phyloP scores from a whole-genome alignment of 2,888 invertebrate species.

The Trachelus troglodyta region DNA sequence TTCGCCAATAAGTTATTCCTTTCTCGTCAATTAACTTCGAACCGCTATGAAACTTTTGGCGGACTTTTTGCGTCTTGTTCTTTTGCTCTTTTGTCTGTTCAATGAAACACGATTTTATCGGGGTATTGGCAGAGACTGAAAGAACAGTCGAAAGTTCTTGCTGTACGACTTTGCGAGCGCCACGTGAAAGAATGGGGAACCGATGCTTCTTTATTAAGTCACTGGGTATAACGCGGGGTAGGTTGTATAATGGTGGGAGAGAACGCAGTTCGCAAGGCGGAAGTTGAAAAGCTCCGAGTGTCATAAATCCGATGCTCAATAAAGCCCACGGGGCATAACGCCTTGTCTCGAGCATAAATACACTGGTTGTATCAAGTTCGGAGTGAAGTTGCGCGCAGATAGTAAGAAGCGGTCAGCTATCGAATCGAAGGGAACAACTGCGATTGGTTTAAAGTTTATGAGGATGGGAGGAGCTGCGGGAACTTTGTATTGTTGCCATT shows the following conservation, averaged over 20 bases:
- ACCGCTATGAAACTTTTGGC: not conserved
- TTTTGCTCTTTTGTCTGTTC: not conserved
- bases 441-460: not conserved
- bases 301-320: constrained; percentile 44
- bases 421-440: not conserved
- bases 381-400: not conserved
- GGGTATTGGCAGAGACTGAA: not conserved
- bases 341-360: constrained; percentile 46
- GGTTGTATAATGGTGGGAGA: not conserved
- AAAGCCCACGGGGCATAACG: constrained; percentile 37
- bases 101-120: not conserved
- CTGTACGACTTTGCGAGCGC: not conserved
- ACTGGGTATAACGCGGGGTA: not conserved
- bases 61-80: not conserved
- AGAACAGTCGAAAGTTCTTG: not conserved
- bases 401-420: not conserved
- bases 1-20: not conserved
- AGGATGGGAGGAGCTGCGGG: not conserved
- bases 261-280: not conserved
- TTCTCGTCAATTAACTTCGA: not conserved
- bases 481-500: not conserved
- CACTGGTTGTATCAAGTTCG: constrained; percentile 4
- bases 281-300: constrained; percentile 28
- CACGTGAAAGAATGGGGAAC: not conserved
- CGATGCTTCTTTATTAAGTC: not conserved